Evolutionary conservation across 2,888 invertebrate species (phyloP).

Genomic region (Leptopilina syphax): DNA sequence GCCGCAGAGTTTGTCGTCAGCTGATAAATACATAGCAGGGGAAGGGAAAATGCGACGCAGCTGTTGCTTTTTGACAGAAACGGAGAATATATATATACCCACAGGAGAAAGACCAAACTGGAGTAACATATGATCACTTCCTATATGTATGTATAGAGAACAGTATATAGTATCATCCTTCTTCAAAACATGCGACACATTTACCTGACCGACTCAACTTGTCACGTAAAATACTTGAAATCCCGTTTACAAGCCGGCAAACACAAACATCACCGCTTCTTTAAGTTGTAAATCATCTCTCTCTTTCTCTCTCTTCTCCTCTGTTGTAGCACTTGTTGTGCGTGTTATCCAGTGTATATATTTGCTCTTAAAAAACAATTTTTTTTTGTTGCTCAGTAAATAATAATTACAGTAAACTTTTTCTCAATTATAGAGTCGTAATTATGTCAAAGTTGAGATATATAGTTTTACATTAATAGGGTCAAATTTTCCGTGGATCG

Average conservation of each 20-base stretch:
- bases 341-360: neutral
- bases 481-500: too few relatives aligned
- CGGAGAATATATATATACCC: neutral
- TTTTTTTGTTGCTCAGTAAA: neutral
- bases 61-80: neutral
- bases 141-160: neutral
- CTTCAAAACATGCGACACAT: slow-evolving; percentile 10
- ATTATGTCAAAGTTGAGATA: too few relatives aligned
- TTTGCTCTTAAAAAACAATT: neutral
- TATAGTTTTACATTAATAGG: too few relatives aligned
- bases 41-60: neutral
- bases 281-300: slow-evolving; percentile 6
- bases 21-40: slow-evolving; percentile 15
- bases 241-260: slow-evolving; percentile 1
- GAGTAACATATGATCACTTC: slow-evolving; percentile 27
- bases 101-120: slow-evolving; percentile 12
- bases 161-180: neutral
- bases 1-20: slow-evolving; percentile 11
- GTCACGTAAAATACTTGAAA: slow-evolving; percentile 20
- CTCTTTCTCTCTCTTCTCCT: neutral
- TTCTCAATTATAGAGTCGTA: too few relatives aligned
- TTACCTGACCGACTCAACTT: slow-evolving; percentile 11
- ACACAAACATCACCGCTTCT: neutral
- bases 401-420: neutral
- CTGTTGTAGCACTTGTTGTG: neutral